A percentile compares a stretch with the other conserved stretches of the same genome.
Evolutionary conservation across 2,888 invertebrate genomes (phyloP).

Genomic region (Capitulum mitella): DNA sequence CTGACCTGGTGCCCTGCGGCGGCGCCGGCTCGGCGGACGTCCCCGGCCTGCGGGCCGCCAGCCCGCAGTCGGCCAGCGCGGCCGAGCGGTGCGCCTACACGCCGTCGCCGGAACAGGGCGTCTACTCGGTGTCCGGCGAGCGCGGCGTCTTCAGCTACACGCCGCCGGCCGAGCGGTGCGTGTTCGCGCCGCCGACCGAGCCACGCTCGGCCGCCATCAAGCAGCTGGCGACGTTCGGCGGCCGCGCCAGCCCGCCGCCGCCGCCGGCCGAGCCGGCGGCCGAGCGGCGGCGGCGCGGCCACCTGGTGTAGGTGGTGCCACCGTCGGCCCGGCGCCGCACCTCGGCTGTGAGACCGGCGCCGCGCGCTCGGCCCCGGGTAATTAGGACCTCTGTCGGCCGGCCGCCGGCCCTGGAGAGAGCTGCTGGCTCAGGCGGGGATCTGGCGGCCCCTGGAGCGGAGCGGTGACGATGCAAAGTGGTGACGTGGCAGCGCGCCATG

Average conservation of each 20-base stretch:
- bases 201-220: constrained; percentile 27
- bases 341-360: no score
- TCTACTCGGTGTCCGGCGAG: background rate
- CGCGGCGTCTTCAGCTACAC: background rate
- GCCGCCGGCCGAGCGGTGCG: background rate
- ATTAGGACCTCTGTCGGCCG: no score
- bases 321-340: background rate
- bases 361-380: no score
- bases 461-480: no score
- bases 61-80: background rate
- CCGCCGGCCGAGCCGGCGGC: background rate
- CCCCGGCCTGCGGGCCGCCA: background rate
- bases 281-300: background rate
- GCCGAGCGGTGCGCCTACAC: background rate
- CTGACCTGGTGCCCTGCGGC: background rate
- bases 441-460: no score
- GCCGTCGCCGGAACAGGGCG: background rate
- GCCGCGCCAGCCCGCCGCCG: constrained; percentile 5
- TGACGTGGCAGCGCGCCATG: no score
- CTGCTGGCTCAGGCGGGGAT: no score
- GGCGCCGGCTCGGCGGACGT: background rate
- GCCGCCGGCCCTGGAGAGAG: no score
- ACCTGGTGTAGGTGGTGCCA: background rate
- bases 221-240: background rate
- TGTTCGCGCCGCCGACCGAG: constrained; percentile 30